A percentile compares a stretch with the other conserved stretches of the same genome.
These are phyloP conservation scores for Telmatochromis sp. DNA, from an alignment of 2,113 vertebrate genomes.

Conservation along the genomic window DNA sequence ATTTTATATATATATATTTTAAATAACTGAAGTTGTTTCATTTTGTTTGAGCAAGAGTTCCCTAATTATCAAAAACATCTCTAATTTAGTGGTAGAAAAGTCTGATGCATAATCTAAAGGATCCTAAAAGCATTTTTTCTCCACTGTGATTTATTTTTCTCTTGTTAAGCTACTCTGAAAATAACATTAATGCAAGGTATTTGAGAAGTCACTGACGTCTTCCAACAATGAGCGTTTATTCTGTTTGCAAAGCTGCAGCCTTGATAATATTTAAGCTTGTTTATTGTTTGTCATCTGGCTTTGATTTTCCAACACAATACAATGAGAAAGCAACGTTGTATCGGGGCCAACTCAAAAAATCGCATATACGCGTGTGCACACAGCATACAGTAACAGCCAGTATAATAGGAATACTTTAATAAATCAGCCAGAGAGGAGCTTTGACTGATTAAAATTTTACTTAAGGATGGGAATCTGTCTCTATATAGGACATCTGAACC, in stretches of 20 bases:
- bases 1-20: background rate
- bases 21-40: background rate
- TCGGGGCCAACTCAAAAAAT: background rate
- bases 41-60: background rate
- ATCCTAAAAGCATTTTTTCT: background rate
- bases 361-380: background rate
- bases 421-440: background rate
- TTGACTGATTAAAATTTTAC: background rate
- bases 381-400: background rate
- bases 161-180: background rate
- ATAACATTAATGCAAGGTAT: background rate
- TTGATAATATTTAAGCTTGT: background rate
- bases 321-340: background rate
- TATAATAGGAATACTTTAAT: background rate
- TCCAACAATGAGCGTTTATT: background rate
- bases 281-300: conserved; percentile 16
- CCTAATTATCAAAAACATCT: background rate
- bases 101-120: background rate
- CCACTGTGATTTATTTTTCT: background rate
- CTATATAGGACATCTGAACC: background rate
- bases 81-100: background rate
- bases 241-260: background rate
- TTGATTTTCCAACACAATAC: background rate
- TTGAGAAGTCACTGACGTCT: background rate
- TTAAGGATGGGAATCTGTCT: background rate